Conservation (phyloP, 2,888 invertebrate genomes). For the Stratiomys singularior region DNA sequence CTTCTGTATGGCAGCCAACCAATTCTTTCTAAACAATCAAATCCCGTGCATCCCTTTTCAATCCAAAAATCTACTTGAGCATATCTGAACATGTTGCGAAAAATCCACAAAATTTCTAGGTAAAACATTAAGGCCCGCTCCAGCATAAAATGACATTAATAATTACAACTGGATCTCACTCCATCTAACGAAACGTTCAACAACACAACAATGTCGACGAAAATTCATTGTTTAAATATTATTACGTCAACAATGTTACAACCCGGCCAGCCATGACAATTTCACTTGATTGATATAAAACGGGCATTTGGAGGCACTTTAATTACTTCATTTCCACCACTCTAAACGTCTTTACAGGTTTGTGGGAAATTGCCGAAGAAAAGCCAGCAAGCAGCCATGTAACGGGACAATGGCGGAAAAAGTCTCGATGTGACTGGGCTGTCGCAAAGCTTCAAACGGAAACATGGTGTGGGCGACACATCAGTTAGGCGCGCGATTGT, state of each 20-base stretch:
- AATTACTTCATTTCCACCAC: slow-evolving; percentile 26
- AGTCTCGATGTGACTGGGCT: too few relatives aligned
- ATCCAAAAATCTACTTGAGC: not conserved
- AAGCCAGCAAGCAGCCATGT: not conserved
- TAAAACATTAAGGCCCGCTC: not conserved
- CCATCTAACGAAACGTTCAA: not conserved
- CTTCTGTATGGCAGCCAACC: too few relatives aligned
- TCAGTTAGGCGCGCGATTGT: not conserved
- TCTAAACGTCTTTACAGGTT: not conserved
- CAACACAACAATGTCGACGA: not conserved
- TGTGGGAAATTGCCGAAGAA: not conserved
- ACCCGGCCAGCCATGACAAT: not conserved
- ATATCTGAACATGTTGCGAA: not conserved
- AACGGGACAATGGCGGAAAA: not conserved
- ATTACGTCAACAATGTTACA: not conserved
- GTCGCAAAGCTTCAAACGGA: too few relatives aligned
- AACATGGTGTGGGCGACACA: not conserved
- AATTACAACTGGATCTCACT: not conserved
- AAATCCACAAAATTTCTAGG: not conserved
- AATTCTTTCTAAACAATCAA: too few relatives aligned
- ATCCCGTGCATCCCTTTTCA: too few relatives aligned
- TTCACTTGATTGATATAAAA: slow-evolving; percentile 16
- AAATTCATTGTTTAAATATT: not conserved
- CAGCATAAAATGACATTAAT: not conserved
- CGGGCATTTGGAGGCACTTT: not conserved